Conservation (phyloP, 1,140 invertebrate species). For the Mesaphorura yosii region DNA sequence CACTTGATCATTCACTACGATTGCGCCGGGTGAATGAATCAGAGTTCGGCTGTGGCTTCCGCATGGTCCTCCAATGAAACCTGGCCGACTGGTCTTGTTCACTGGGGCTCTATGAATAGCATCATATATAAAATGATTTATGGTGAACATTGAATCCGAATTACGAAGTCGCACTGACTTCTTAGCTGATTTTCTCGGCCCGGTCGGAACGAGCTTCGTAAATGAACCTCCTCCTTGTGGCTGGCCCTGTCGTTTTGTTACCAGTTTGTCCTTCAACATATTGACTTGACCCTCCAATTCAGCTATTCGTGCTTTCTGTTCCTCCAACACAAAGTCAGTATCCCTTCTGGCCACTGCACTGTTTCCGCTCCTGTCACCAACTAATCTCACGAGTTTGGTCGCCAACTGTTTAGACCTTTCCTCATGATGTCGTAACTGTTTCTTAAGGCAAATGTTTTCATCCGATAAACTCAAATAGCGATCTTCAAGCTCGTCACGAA, state of each 20-base stretch:
- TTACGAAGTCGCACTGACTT: not conserved
- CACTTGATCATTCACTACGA: slow-evolving; percentile 6
- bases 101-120: not conserved
- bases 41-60: not conserved
- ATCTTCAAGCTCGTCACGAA: slow-evolving; percentile 2
- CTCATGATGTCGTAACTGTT: slow-evolving; percentile 15
- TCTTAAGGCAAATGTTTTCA: slow-evolving; percentile 10
- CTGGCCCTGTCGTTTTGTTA: slow-evolving; percentile 3
- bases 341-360: not conserved
- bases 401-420: slow-evolving; percentile 9
- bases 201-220: not conserved
- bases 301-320: slow-evolving; percentile 10
- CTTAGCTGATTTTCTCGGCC: not conserved
- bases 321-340: slow-evolving; percentile 9
- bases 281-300: slow-evolving; percentile 11
- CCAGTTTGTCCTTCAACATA: slow-evolving; percentile 5
- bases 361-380: slow-evolving; percentile 9
- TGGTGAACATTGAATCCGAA: not conserved
- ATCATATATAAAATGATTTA: not conserved
- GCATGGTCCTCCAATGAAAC: too few species aligned
- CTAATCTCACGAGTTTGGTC: slow-evolving; percentile 13
- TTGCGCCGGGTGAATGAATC: not conserved
- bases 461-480: not conserved
- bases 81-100: not conserved
- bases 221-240: too few species aligned